Percentiles rank a stretch among this genome's conserved stretches.
Evolutionary conservation across 2,113 vertebrate species (phyloP).

Genomic region (Microcebus tavaratra): DNA sequence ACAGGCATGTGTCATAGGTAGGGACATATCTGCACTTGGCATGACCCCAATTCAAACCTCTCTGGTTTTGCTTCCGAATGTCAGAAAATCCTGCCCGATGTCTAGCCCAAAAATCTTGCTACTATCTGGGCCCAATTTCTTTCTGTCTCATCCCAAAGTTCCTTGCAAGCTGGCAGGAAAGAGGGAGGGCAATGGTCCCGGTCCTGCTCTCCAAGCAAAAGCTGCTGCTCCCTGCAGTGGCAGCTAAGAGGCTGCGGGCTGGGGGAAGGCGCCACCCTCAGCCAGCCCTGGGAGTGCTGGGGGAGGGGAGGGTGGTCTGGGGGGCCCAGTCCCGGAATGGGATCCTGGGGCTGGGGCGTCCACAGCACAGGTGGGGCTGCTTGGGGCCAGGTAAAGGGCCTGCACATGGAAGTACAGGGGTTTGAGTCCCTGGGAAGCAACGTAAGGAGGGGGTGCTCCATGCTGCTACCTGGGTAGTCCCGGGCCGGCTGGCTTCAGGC

Average conservation of each 20-base stretch:
- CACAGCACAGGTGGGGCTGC: background rate
- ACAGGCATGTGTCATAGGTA: background rate
- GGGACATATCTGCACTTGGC: background rate
- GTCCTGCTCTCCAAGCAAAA: background rate
- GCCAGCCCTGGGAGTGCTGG: background rate
- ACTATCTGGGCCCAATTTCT: background rate
- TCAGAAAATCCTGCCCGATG: background rate
- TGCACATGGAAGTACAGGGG: background rate
- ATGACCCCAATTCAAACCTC: background rate
- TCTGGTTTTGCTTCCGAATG: background rate
- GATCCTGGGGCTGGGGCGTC: background rate
- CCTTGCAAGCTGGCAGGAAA: background rate
- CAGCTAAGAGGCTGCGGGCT: background rate
- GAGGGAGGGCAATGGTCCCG: background rate
- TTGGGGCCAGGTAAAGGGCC: background rate
- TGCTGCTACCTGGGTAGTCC: background rate
- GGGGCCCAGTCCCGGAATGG: background rate
- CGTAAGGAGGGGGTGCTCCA: background rate
- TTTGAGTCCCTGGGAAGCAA: background rate
- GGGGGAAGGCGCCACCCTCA: background rate
- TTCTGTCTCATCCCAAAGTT: background rate
- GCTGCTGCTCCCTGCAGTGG: conserved; percentile 40
- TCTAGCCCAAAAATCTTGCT: background rate
- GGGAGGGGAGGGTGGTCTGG: background rate
- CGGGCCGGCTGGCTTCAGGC: background rate